Evolutionary conservation across 1,140 invertebrate species (phyloP).

Genomic region (Papilio glaucus): DNA sequence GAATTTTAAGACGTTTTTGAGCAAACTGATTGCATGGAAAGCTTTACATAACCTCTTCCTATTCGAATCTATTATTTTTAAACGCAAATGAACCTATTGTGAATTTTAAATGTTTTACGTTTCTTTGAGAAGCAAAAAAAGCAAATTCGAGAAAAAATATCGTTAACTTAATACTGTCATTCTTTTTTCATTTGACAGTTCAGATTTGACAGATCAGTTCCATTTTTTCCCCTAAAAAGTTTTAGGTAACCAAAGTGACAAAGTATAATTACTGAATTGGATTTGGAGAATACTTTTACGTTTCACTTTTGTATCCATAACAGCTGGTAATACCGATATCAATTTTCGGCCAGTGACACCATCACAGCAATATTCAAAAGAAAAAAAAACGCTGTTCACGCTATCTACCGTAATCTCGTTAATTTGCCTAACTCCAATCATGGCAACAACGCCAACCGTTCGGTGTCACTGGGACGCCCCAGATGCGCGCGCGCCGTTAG

Average conservation of each 20-base stretch:
- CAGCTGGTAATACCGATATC: not conserved
- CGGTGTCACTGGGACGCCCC: slow-evolving; percentile 74
- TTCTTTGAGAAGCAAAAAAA: not conserved
- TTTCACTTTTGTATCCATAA: slow-evolving; percentile 1
- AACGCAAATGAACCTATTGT: slow-evolving; percentile 35
- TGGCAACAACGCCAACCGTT: slow-evolving; percentile 20
- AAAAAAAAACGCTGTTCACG: slow-evolving; percentile 27
- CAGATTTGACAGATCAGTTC: too few relatives aligned
- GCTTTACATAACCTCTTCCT: slow-evolving; percentile 56
- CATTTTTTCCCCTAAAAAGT: too few relatives aligned
- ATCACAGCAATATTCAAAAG: not conserved
- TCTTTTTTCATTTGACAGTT: too few relatives aligned
- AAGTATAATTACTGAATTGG: too few relatives aligned
- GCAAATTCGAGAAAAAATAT: slow-evolving; percentile 16
- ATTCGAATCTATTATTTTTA: slow-evolving; percentile 45
- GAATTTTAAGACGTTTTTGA: slow-evolving; percentile 65
- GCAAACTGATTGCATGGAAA: slow-evolving; percentile 50
- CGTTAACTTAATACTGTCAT: too few relatives aligned
- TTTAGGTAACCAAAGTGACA: too few relatives aligned
- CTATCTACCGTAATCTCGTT: slow-evolving; percentile 30
- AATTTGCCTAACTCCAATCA: slow-evolving; percentile 27
- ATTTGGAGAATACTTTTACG: too few relatives aligned
- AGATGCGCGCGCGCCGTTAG: slow-evolving; percentile 56
- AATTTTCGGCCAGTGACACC: slow-evolving; percentile 20
- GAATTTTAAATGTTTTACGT: slow-evolving; percentile 21